Evolutionary conservation across 1,140 invertebrate genomes (phyloP).

Genomic region (Diorhabda carinulata): DNA sequence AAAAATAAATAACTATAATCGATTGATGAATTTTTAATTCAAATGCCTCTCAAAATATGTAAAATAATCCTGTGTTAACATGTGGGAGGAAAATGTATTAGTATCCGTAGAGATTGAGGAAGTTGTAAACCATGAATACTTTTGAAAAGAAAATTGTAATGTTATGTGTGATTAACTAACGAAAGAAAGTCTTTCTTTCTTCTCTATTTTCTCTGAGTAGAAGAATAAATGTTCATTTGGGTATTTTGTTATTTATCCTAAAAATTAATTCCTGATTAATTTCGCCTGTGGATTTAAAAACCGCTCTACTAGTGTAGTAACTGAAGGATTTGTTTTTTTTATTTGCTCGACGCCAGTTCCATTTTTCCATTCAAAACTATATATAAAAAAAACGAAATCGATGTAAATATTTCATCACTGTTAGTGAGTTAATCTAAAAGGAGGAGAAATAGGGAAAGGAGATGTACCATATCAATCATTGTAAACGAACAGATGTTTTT

Average conservation of each 20-base stretch:
- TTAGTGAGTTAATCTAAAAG: neutral
- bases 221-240: no score
- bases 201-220: no score
- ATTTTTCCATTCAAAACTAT: neutral
- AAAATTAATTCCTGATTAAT: neutral
- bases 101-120: no score
- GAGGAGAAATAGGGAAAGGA: neutral
- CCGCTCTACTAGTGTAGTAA: neutral
- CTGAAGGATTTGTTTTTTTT: neutral
- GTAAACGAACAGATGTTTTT: neutral
- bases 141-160: no score
- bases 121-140: no score
- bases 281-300: neutral
- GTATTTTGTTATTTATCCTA: neutral
- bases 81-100: no score
- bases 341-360: neutral
- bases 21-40: no score
- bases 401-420: slow-evolving; percentile 1
- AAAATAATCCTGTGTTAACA: no score
- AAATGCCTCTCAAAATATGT: no score
- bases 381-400: neutral
- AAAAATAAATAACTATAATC: no score
- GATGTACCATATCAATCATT: neutral
- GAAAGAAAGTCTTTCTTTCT: no score
- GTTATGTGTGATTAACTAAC: no score